Percentiles rank a stretch among this genome's conserved stretches.
These are phyloP conservation scores for Erebia aethiops DNA, from an alignment of 2,888 invertebrate genomes.

Conservation along the genomic window DNA sequence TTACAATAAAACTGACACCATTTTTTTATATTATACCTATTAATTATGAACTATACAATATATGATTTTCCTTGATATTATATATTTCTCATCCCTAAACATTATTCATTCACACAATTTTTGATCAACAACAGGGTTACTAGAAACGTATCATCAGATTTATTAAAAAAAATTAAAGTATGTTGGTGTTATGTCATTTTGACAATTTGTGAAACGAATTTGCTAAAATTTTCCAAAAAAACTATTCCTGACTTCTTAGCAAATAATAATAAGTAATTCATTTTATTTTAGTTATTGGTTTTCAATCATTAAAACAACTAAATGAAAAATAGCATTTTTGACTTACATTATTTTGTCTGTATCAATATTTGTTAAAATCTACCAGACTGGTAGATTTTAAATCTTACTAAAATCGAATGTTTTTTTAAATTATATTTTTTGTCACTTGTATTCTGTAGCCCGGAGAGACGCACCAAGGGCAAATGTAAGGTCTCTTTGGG, in stretches of 20 bases:
- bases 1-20: background rate
- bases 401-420: too few relatives aligned
- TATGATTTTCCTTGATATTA: background rate
- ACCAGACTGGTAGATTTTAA: too few relatives aligned
- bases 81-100: background rate
- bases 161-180: background rate
- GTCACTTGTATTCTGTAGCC: too few relatives aligned
- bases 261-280: background rate
- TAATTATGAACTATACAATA: background rate
- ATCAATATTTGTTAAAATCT: too few relatives aligned
- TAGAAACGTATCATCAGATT: constrained; percentile 14
- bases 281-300: background rate
- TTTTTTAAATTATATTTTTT: too few relatives aligned
- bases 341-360: too few relatives aligned
- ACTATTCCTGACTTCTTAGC: background rate
- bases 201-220: background rate
- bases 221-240: background rate
- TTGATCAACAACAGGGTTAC: constrained; percentile 12
- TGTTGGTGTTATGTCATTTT: background rate
- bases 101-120: background rate
- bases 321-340: too few relatives aligned
- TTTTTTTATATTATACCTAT: constrained; percentile 13
- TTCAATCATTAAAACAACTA: background rate
- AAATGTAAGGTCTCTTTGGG: too few relatives aligned
- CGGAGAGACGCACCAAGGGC: too few relatives aligned